Base-by-base conservation (phyloP, 2,797 vertebrate genomes). In the Eulemur mongoz region DNA sequence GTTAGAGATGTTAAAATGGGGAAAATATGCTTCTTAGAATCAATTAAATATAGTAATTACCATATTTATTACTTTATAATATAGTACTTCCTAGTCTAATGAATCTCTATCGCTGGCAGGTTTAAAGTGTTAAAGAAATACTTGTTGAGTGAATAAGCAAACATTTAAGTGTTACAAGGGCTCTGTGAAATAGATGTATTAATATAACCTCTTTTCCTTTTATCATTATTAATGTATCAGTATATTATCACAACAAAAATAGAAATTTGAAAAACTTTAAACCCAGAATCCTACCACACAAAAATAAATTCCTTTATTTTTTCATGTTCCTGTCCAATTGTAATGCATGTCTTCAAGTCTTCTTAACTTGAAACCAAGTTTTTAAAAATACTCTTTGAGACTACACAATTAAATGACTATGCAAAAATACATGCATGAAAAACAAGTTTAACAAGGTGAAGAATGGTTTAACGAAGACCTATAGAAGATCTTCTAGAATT, bases 371-470 rank as follows among this genome's bases (percentile, higher is more conserved):
- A 97, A 96, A 83, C n/a, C 30, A 80, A 50, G 20, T 82, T 30
- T 86, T 94, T 61, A 70, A 83, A 96, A 95, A 38, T 70, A 87
- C 10, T 87, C n/a, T 70, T 52, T 90, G 30, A 54, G n/a, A 81
- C 22, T 93, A 45, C 15, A 94, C 11, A 89, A 92, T 79, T 93
- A 93, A 92, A 96, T 43, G 57, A 92, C 57, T 80, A 90, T 73
- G 27, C 14, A 63, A 90, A 96, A 84, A 65, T 40, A 76, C 7
- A 81, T 22, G 4, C 12, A 92, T 45, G 65, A 85, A 89, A 96
- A 94, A 63, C 78, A 94, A 59, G 81, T 82, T 93, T 84, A 79
- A 81, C 67, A 69, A 76, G 54, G 59, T 61, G 38, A 93, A 86
- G 22, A 43, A 67, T 27, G 32, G 52, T 48, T 94, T 96, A 95